These are phyloP conservation scores for Achlya flavicornis DNA, from an alignment of 2,888 invertebrate genomes.

Conservation along the genomic window DNA sequence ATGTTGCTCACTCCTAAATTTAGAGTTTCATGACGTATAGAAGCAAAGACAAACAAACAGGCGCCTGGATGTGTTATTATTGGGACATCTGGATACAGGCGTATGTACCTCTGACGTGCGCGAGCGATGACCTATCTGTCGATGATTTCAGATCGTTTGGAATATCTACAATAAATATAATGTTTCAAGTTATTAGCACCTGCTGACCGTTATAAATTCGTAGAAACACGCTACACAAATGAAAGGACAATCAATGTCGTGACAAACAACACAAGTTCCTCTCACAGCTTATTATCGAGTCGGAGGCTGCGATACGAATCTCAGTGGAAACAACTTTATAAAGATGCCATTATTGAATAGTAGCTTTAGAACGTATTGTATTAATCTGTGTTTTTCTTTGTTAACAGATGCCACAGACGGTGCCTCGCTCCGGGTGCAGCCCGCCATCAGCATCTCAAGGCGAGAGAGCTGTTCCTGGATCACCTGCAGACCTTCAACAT, in stretches of 20 bases:
- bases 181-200: constrained; percentile 32
- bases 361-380: not conserved
- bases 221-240: not conserved
- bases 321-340: constrained; percentile 18
- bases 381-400: constrained; percentile 44
- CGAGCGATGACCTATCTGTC: constrained; percentile 39
- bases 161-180: constrained; percentile 27
- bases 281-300: constrained; percentile 1
- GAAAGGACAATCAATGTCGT: constrained; percentile 12
- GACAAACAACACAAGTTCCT: not conserved
- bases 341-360: constrained; percentile 14
- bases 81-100: constrained; percentile 60
- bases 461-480: constrained; percentile 83
- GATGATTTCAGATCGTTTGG: constrained; percentile 18
- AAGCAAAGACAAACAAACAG: constrained; percentile 52
- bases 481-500: constrained; percentile 79
- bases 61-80: constrained; percentile 42
- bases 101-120: constrained; percentile 40
- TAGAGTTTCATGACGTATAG: constrained; percentile 51
- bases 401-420: constrained; percentile 92
- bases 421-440: constrained; percentile 90
- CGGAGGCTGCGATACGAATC: not conserved
- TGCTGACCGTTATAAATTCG: constrained; percentile 17
- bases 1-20: constrained; percentile 47
- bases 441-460: constrained; percentile 90